Evolutionary conservation across 2,113 vertebrate species (phyloP).

Genomic region (Condylura cristata): DNA sequence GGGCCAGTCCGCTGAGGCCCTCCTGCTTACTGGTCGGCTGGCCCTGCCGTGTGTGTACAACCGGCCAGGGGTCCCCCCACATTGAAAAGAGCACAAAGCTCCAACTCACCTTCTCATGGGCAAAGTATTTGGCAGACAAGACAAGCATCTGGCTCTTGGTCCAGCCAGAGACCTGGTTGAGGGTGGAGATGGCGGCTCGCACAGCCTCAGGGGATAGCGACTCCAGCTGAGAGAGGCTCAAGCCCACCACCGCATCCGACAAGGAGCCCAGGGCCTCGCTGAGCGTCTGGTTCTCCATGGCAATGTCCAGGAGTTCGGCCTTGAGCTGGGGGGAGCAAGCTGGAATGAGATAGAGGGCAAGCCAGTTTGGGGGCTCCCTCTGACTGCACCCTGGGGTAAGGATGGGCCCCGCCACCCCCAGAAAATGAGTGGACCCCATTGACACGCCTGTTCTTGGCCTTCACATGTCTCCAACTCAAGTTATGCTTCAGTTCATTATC

Average conservation of each 20-base stretch:
- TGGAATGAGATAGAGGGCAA: background rate
- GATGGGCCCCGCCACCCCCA: background rate
- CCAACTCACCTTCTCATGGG: conserved; percentile 86
- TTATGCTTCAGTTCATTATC: conserved; percentile 30
- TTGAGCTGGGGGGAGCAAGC: conserved; percentile 85
- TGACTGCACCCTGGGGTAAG: background rate
- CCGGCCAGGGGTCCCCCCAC: background rate
- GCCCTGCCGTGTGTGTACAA: background rate
- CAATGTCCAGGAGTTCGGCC: conserved; percentile 85
- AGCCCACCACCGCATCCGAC: conserved; percentile 87
- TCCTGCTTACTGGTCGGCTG: background rate
- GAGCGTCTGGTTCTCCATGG: conserved; percentile 87
- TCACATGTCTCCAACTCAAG: background rate
- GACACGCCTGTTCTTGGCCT: background rate
- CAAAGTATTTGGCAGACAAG: conserved; percentile 87
- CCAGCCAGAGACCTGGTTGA: conserved; percentile 89
- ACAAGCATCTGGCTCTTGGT: conserved; percentile 86
- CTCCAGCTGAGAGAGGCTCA: conserved; percentile 86
- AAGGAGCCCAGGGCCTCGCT: conserved; percentile 88
- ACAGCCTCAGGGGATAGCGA: conserved; percentile 87
- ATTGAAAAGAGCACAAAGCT: background rate
- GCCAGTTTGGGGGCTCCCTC: fast-evolving
- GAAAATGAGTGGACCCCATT: background rate
- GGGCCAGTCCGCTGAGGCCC: background rate
- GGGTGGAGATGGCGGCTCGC: conserved; percentile 84